These are phyloP conservation scores for Octonoba sinensis DNA, from an alignment of 2,888 invertebrate genomes.

Conservation along the genomic window DNA sequence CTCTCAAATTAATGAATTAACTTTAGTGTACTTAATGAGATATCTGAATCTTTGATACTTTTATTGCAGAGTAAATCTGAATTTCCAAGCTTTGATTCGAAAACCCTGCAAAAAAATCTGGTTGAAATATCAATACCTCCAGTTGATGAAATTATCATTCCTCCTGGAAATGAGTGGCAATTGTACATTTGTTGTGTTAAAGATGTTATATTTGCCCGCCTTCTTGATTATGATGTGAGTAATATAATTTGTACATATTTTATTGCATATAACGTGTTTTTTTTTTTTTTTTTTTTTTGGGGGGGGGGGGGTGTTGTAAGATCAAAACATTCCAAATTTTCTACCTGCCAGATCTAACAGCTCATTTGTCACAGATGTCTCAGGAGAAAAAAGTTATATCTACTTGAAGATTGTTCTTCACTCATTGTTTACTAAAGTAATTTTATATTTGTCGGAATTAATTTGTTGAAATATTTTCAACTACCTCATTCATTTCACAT, in stretches of 20 bases:
- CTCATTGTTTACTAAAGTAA: too few species aligned
- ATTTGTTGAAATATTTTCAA: too few species aligned
- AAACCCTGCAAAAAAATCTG: conserved; percentile 7
- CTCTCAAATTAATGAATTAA: too few species aligned
- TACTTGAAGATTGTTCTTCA: too few species aligned
- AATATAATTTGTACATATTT: conserved; percentile 1
- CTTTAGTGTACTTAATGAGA: background rate
- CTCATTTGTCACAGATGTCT: too few species aligned
- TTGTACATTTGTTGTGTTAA: conserved; percentile 78
- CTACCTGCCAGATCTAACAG: too few species aligned
- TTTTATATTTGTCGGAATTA: too few species aligned
- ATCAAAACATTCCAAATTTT: background rate
- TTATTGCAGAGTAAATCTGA: conserved; percentile 16
- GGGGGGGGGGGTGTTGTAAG: background rate
- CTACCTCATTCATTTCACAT: too few species aligned
- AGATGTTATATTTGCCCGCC: conserved; percentile 78
- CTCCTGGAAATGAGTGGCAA: conserved; percentile 75
- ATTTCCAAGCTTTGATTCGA: background rate
- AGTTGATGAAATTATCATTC: conserved; percentile 65
- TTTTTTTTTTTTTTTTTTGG: background rate
- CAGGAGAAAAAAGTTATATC: too few species aligned
- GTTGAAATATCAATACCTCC: background rate
- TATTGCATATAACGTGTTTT: background rate
- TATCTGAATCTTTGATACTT: background rate
- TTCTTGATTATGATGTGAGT: conserved; percentile 74